These are phyloP conservation scores for Metellina segmentata DNA, from an alignment of 2,888 invertebrate species.

Conservation along the genomic window DNA sequence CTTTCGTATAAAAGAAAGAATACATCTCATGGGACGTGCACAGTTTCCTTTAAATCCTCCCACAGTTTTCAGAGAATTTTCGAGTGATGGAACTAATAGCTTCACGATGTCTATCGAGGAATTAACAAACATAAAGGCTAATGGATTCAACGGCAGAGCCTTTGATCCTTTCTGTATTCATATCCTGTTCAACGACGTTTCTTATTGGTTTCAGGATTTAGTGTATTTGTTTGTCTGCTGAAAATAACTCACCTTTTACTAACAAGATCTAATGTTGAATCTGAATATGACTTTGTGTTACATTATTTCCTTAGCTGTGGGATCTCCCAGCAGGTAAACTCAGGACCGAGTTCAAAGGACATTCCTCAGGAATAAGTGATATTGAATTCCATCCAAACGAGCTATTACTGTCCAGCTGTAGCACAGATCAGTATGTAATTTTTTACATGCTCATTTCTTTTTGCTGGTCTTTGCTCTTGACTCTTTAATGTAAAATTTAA, in stretches of 20 bases:
- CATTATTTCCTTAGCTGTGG: conserved; percentile 86
- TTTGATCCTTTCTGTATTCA: neutral
- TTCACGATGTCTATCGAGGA: neutral
- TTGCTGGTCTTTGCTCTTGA: neutral
- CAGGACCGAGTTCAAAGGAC: conserved; percentile 92
- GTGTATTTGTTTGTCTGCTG: neutral
- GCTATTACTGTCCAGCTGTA: conserved; percentile 94
- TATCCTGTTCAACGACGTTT: neutral
- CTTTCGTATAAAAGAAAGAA: no score
- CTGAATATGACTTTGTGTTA: neutral
- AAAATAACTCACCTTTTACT: neutral
- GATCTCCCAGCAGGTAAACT: conserved; percentile 95
- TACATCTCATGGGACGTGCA: no score
- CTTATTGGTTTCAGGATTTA: neutral
- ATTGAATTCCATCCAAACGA: conserved; percentile 98
- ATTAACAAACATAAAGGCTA: neutral
- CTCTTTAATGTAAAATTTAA: neutral
- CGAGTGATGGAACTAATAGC: neutral
- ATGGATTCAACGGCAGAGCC: neutral
- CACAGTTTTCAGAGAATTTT: no score
- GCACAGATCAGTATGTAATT: conserved; percentile 85
- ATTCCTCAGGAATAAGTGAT: conserved; percentile 90
- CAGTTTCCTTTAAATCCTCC: no score
- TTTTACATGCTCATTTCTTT: neutral
- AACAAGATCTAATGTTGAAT: neutral